Base-by-base conservation (phyloP, 2,113 vertebrate genomes). In the Clarias batrachus region DNA sequence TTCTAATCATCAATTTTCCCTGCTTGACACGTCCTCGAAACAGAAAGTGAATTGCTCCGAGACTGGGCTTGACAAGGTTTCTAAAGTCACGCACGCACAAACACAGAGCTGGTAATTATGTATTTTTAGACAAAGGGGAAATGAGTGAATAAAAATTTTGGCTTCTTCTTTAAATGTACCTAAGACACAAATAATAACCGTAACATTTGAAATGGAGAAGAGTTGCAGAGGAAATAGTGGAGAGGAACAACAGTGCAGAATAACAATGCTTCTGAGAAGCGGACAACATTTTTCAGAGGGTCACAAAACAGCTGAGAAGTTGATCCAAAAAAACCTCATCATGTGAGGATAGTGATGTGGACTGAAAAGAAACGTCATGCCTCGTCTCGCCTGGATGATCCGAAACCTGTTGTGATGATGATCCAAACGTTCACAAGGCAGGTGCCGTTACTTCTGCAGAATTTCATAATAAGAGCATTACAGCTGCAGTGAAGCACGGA, bases 1-100 rank as follows among this genome's bases (percentile, higher is more conserved):
- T 41, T 59, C 30, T 60, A 62, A 62, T 81, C 10, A 81, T 41
- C 59, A 63, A 62, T 82, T 82, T 82, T 48, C 59, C 6, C 57
- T 48, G 33, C 80, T 82, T 82, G 80, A 82, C 59, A 82, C 6
- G 13, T 82, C 60, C 60, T 62, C 23, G 0, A 41, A 48, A 76
- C 68, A 68, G 71, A 27, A 83, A 66, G 74, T 33, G 59, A 21
- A 48, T 81, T 81, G 48, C 59, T 48, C 23, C 1, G 59, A 48
- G 60, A 81, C 33, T 16, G 6, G 33, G 10, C 41, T 76, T 52
- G 21, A 23, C 41, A 25, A 52, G 41, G 73, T n/a, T 76, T 48
- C 70, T 41, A 41, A 21, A 73, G 70, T 73, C 80, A 41, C 57
- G 48, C 21, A 63, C 80, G 65, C 30, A 62, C 25, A 79, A 80